Percentiles rank a stretch among this genome's conserved stretches.
Evolutionary conservation across 2,797 vertebrate species (phyloP).

Genomic region (Melanotaenia boesemani): DNA sequence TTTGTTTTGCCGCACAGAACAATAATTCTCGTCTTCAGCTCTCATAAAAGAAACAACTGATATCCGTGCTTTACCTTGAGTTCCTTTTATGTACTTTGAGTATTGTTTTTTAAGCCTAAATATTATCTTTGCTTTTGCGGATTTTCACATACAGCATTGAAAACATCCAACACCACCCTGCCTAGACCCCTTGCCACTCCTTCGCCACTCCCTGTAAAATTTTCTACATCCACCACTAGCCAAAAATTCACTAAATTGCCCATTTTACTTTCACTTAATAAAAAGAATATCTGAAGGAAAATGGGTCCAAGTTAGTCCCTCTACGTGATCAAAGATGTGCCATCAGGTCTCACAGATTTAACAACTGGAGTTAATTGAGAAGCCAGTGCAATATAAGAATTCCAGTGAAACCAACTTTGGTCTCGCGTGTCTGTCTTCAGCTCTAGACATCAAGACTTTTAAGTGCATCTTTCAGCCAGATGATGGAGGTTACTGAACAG

Average conservation of each 20-base stretch:
- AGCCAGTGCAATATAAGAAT: slow-evolving; percentile 15
- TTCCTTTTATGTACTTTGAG: too few species aligned
- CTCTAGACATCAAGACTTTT: slow-evolving; percentile 35
- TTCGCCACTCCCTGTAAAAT: background rate
- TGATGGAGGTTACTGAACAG: slow-evolving; percentile 58
- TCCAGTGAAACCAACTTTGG: slow-evolving; percentile 35
- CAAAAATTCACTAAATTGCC: slow-evolving; percentile 1
- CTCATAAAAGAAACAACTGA: too few species aligned
- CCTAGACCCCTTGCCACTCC: background rate
- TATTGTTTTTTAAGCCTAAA: too few species aligned
- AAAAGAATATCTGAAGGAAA: slow-evolving; percentile 15
- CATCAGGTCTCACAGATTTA: slow-evolving; percentile 23
- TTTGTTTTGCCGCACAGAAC: too few species aligned
- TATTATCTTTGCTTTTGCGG: too few species aligned
- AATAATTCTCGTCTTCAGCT: too few species aligned
- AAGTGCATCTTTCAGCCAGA: slow-evolving; percentile 73
- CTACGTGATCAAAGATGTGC: slow-evolving; percentile 32
- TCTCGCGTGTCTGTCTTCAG: slow-evolving; percentile 32
- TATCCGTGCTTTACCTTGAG: too few species aligned
- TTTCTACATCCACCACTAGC: background rate
- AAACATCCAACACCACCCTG: too few species aligned
- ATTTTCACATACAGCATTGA: too few species aligned
- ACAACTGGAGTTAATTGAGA: slow-evolving; percentile 28
- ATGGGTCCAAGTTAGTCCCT: background rate
- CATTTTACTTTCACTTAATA: slow-evolving; percentile 36